Base-by-base conservation (phyloP, 2,888 invertebrate species). In the Cosmia pyralina region DNA sequence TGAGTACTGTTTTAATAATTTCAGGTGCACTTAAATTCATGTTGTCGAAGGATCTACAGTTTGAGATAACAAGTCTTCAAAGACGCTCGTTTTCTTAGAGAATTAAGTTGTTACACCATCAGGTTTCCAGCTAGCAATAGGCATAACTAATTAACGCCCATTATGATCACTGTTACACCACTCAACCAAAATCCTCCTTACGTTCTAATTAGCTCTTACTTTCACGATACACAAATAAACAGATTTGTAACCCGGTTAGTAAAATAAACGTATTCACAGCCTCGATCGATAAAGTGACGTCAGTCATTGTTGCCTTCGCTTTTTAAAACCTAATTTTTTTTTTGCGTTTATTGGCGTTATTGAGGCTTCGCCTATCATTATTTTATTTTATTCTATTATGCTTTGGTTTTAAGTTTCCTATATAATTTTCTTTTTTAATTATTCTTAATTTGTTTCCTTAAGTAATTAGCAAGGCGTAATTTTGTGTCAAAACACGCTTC, bases 201-300 rank as follows among this genome's bases (percentile, higher is more conserved):
- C 69, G 73, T 73, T 76, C 85, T 83, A 84, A 86, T 83, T 75
- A 75, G 72, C 86, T 84, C 70, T 84, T 77, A 78, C 79, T 85
- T 86, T 86, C 71, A 17, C 41, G 55, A 50, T 75, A 52, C 7
- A 62, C 68, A 77, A 69, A 82, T 72, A 78, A 76, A 79, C 70
- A 73, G 10, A 75, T 52, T 60, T 57, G 74, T 77, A 77, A 75
- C 72, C 55, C 67, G 34, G 76, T 78, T 66, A 58, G 67, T 62
- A 63, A 70, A 80, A 86, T 85, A 83, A 81, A 71, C 72, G 59
- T 53, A 69, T 72, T 79, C 59, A 64, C 59, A 62, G 41, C 59
- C 60, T 55, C 68, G 44, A 75, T 76, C 63, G 59, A 69, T 69
- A 28, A 13, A 22, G n/a, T 85, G 75, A 73, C 76, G 75, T 68